Evolutionary conservation across 2,888 invertebrate genomes (phyloP).

Genomic region (Resseliella maxima): DNA sequence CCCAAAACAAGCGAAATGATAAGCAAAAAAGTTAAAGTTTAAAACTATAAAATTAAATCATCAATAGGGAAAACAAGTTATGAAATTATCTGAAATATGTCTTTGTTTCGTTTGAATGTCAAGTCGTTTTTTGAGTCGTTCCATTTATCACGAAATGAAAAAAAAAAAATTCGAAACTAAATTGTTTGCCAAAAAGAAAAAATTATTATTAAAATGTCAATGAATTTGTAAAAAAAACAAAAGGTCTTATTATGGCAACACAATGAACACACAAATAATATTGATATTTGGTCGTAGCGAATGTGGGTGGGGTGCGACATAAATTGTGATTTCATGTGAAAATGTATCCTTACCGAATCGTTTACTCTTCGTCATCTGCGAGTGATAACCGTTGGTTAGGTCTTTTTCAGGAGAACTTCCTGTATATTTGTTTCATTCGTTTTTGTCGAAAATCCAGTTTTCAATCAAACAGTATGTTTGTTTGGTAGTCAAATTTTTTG

Average conservation of each 20-base stretch:
- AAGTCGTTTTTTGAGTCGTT: neutral
- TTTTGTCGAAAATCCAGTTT: neutral
- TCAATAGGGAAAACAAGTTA: neutral
- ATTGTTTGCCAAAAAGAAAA: neutral
- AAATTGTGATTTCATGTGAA: neutral
- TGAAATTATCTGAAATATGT: neutral
- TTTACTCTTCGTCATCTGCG: slow-evolving; percentile 62
- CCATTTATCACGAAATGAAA: no score
- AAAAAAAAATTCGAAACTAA: no score
- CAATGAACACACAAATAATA: neutral
- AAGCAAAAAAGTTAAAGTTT: neutral
- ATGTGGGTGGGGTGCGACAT: neutral
- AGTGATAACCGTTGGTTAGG: slow-evolving; percentile 61
- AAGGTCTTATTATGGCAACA: neutral
- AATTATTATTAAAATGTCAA: neutral
- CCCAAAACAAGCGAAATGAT: neutral
- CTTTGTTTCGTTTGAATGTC: neutral
- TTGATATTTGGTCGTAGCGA: neutral
- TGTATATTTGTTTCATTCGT: slow-evolving; percentile 59
- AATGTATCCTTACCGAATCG: slow-evolving; percentile 67
- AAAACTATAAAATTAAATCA: neutral
- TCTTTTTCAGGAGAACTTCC: slow-evolving; percentile 67
- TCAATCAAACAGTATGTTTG: neutral
- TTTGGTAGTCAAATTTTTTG: slow-evolving; percentile 10
- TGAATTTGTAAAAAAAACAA: neutral